Conservation (phyloP, 2,888 invertebrate genomes). For the Tanytarsus gracilentus region DNA sequence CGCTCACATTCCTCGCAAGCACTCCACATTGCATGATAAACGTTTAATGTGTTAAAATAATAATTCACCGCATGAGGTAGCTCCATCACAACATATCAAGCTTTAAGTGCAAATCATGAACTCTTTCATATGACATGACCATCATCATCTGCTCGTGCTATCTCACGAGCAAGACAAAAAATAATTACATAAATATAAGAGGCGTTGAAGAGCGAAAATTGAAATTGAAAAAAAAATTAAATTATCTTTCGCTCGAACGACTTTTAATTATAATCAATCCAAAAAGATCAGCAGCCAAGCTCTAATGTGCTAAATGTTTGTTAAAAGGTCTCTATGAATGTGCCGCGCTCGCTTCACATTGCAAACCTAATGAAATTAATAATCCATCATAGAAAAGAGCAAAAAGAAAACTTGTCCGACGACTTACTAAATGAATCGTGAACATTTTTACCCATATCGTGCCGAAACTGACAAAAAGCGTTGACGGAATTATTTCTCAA, state of each 20-base stretch:
- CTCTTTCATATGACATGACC: too few relatives aligned
- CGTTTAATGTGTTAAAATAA: too few relatives aligned
- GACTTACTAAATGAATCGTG: constrained; percentile 6
- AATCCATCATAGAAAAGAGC: constrained; percentile 17
- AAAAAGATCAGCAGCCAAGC: constrained; percentile 10
- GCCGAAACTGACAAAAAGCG: constrained; percentile 8
- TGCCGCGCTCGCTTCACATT: neutral
- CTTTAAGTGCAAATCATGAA: too few relatives aligned
- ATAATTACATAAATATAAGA: neutral
- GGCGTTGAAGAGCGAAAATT: neutral
- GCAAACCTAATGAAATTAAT: constrained; percentile 21
- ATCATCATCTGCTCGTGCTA: neutral
- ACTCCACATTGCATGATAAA: too few relatives aligned
- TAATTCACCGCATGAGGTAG: too few relatives aligned
- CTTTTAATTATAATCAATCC: constrained; percentile 20
- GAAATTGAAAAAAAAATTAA: neutral
- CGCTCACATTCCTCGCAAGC: too few relatives aligned
- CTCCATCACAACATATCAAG: too few relatives aligned
- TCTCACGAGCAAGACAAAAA: neutral
- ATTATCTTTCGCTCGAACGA: constrained; percentile 11
- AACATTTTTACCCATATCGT: neutral
- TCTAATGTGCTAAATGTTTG: constrained; percentile 3
- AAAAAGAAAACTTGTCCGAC: neutral
- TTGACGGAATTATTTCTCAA: too few relatives aligned
- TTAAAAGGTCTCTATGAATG: constrained; percentile 9